phyloP scores from a whole-genome alignment of 1,140 invertebrate genomes.

The Aradophagus sp. region DNA sequence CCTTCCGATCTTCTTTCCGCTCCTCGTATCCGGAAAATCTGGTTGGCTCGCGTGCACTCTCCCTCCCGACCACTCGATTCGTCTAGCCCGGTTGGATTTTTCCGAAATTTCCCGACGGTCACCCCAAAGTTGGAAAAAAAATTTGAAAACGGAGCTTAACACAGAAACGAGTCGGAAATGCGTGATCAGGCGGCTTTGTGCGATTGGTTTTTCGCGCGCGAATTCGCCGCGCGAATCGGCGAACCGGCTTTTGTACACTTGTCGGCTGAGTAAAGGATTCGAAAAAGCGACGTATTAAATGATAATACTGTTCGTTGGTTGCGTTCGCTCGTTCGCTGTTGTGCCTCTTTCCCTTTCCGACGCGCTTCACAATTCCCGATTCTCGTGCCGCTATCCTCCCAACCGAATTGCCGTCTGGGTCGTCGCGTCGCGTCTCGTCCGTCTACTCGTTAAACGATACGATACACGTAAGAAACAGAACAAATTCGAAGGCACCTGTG shows the following conservation, averaged over 20 bases:
- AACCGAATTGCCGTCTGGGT: slow-evolving; percentile 38
- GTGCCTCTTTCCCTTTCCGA: slow-evolving; percentile 32
- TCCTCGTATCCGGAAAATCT: slow-evolving; percentile 20
- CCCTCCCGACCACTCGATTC: slow-evolving; percentile 20
- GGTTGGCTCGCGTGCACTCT: background rate
- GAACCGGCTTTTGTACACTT: slow-evolving; percentile 42
- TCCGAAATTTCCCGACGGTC: slow-evolving; percentile 20
- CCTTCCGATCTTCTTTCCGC: slow-evolving; percentile 16
- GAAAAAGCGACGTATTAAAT: slow-evolving; percentile 46
- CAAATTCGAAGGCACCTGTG: slow-evolving; percentile 64
- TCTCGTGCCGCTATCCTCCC: slow-evolving; percentile 27
- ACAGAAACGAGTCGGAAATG: slow-evolving; percentile 48
- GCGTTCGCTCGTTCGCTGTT: no score
- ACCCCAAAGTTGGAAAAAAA: slow-evolving; percentile 13
- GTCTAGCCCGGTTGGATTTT: slow-evolving; percentile 14
- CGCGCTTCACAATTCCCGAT: slow-evolving; percentile 33
- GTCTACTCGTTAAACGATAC: slow-evolving; percentile 51
- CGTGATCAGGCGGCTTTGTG: slow-evolving; percentile 25
- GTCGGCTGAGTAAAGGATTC: slow-evolving; percentile 39
- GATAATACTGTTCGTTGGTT: slow-evolving; percentile 50
- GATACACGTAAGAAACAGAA: slow-evolving; percentile 56
- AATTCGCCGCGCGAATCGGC: slow-evolving; percentile 28
- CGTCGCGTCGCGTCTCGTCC: slow-evolving; percentile 43
- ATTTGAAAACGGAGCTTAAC: slow-evolving; percentile 27
- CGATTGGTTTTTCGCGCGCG: slow-evolving; percentile 23